Conservation (phyloP, 2,888 invertebrate genomes). For the Spilarctia lutea region DNA sequence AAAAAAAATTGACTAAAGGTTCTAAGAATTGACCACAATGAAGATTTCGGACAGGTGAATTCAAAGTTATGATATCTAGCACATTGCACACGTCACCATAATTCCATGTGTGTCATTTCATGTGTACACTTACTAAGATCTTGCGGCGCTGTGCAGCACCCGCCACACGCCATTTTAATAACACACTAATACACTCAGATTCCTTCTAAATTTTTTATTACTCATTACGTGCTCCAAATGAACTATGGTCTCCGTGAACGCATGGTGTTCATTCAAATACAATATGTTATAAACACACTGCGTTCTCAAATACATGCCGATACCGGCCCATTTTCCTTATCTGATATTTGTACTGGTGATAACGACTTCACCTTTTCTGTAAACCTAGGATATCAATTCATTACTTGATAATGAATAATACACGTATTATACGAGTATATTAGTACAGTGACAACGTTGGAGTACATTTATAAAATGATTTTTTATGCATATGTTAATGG, state of each 20-base stretch:
- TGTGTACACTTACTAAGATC: conserved; percentile 1
- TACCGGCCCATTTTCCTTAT: conserved; percentile 6
- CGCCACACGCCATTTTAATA: not conserved
- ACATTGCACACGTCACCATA: not conserved
- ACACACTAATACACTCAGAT: not conserved
- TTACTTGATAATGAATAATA: not conserved
- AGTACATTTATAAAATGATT: not conserved
- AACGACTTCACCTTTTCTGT: conserved; percentile 3
- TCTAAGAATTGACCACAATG: not conserved
- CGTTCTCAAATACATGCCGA: not conserved
- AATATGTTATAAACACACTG: not conserved
- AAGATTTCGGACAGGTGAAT: not conserved
- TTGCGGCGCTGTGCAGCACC: not conserved
- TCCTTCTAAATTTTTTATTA: not conserved
- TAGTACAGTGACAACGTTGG: not conserved
- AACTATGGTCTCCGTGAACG: not conserved
- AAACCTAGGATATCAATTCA: not conserved
- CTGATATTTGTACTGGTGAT: conserved; percentile 9
- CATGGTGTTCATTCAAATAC: not conserved
- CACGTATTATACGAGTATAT: not conserved
- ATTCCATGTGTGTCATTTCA: no score
- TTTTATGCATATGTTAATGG: not conserved
- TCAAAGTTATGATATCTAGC: not conserved
- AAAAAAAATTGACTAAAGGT: not conserved
- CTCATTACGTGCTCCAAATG: not conserved